These are phyloP conservation scores for Trinorchestia longiramus DNA, from an alignment of 1,140 invertebrate genomes.

Conservation along the genomic window DNA sequence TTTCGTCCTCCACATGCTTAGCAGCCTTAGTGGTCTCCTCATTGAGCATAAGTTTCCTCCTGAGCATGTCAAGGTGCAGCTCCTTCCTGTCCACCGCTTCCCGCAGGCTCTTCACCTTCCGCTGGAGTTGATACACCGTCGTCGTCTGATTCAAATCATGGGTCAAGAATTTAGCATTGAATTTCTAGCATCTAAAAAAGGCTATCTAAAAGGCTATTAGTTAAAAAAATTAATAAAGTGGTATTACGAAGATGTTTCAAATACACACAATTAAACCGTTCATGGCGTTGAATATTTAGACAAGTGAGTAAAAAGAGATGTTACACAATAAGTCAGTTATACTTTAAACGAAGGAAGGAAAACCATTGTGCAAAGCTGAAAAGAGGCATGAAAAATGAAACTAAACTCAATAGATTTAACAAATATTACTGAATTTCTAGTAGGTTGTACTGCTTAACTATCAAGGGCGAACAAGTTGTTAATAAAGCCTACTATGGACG, in stretches of 20 bases:
- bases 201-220: too few relatives aligned
- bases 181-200: neutral
- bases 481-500: neutral
- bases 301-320: neutral
- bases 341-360: neutral
- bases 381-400: neutral
- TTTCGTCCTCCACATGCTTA: constrained; percentile 60
- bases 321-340: neutral
- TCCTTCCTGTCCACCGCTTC: constrained; percentile 92
- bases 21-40: constrained; percentile 74
- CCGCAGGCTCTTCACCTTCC: constrained; percentile 82
- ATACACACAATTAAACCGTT: neutral
- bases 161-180: neutral
- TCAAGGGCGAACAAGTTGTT: neutral
- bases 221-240: too few relatives aligned
- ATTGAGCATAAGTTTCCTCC: constrained; percentile 84
- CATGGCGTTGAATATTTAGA: neutral
- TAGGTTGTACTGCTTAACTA: neutral
- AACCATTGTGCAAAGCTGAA: neutral
- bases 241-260: neutral
- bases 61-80: constrained; percentile 87
- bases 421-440: neutral
- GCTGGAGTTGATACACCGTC: constrained; percentile 85
- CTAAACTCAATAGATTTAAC: neutral
- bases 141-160: constrained; percentile 76